These are phyloP conservation scores for Drosophila repleta DNA, from an alignment of 1,140 invertebrate species.

Conservation along the genomic window DNA sequence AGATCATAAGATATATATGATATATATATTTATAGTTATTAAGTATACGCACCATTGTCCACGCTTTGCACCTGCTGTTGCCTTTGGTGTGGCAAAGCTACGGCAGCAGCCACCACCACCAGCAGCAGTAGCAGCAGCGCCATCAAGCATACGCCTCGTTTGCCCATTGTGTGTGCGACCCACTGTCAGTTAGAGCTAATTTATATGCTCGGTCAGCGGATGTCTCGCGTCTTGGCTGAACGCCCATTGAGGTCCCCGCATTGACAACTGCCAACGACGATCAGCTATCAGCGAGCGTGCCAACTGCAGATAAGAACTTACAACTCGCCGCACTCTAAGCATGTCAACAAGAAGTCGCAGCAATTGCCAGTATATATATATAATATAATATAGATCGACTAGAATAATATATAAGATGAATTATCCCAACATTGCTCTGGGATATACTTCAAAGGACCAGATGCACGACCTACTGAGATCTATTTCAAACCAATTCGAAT, in stretches of 20 bases:
- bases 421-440: no score
- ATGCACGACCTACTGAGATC: no score
- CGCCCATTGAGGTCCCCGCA: slow-evolving; percentile 45
- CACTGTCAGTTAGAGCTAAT: slow-evolving; percentile 1
- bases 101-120: not conserved
- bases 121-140: slow-evolving; percentile 12
- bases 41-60: slow-evolving; percentile 52
- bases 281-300: not conserved
- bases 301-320: not conserved
- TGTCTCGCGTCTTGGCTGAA: slow-evolving; percentile 53
- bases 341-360: no score
- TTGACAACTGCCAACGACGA: slow-evolving; percentile 36
- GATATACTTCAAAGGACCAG: no score
- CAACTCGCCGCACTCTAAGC: not conserved
- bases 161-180: slow-evolving; percentile 31
- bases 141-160: slow-evolving; percentile 20
- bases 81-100: not conserved
- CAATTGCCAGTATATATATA: no score
- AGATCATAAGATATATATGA: not conserved
- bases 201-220: slow-evolving; percentile 57
- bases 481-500: no score
- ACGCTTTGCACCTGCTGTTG: not conserved
- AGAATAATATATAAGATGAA: no score
- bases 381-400: no score
- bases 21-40: not conserved